Percentiles rank a stretch among this genome's conserved stretches.
phyloP scores from a whole-genome alignment of 1,140 invertebrate species.

The Saccostrea glomerata region DNA sequence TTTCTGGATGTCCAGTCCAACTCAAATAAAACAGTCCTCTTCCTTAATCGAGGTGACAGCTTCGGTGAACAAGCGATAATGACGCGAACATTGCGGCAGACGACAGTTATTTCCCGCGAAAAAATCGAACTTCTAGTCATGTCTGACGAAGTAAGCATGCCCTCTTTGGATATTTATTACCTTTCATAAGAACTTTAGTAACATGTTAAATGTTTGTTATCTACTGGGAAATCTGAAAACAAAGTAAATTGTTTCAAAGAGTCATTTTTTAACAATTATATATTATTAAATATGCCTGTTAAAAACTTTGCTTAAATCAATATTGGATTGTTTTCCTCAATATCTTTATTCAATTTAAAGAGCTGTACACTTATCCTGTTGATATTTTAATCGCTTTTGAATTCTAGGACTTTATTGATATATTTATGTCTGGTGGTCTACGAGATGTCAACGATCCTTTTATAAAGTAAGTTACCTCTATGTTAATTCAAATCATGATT shows the following conservation, averaged over 20 bases:
- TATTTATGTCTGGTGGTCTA: constrained; percentile 74
- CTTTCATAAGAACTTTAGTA: no score
- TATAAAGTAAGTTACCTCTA: constrained; percentile 62
- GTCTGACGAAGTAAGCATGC: constrained; percentile 63
- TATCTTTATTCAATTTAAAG: background rate
- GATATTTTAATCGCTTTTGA: background rate
- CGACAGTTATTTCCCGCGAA: constrained; percentile 73
- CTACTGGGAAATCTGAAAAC: no score
- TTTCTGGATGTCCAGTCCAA: constrained; percentile 63
- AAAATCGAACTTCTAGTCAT: constrained; percentile 71
- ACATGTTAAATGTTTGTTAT: no score
- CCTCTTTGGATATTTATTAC: no score
- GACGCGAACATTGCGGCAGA: constrained; percentile 63
- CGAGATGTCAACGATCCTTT: constrained; percentile 68
- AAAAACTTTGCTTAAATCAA: no score
- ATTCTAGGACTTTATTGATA: constrained; percentile 71
- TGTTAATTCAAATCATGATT: background rate
- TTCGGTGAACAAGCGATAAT: constrained; percentile 75
- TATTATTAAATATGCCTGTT: no score
- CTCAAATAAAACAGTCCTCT: constrained; percentile 64
- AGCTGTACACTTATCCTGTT: background rate
- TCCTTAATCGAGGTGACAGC: constrained; percentile 70
- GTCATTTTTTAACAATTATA: no score
- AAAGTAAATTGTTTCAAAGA: no score
- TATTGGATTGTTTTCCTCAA: no score